A percentile compares a stretch with the other conserved stretches of the same genome.
phyloP scores from a whole-genome alignment of 35 echinoderm and acorn worm species.

The Apostichopus parvimensis region DNA sequence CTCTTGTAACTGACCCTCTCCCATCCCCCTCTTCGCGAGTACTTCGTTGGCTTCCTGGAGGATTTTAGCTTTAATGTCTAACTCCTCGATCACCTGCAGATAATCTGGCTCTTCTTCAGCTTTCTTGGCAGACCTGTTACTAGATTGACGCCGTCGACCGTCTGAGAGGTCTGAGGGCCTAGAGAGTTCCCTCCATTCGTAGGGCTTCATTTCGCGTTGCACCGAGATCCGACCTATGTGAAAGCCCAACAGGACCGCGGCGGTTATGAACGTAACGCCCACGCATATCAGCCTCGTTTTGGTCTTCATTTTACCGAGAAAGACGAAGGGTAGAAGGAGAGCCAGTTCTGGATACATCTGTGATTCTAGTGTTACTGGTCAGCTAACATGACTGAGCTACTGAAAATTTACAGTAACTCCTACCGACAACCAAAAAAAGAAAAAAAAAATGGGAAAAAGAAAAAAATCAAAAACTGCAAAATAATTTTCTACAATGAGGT shows the following conservation, averaged over 20 bases:
- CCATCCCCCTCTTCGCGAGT: background rate
- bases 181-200: background rate
- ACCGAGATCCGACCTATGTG: slow-evolving; percentile 13
- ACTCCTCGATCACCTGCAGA: background rate
- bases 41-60: background rate
- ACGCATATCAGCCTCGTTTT: slow-evolving; percentile 38
- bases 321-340: slow-evolving; percentile 29
- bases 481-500: too few species aligned
- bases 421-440: too few species aligned
- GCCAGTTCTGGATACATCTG: slow-evolving; percentile 54
- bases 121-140: background rate
- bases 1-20: background rate
- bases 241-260: slow-evolving; percentile 18
- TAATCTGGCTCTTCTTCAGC: background rate
- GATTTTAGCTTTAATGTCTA: background rate
- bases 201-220: background rate
- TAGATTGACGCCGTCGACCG: background rate
- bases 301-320: slow-evolving; percentile 37
- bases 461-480: too few species aligned
- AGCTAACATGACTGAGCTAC: background rate
- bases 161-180: background rate
- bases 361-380: background rate
- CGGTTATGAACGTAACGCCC: slow-evolving; percentile 19
- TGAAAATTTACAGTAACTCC: background rate
- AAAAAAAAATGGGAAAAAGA: too few species aligned